phyloP scores from a whole-genome alignment of 2,797 vertebrate genomes.

The Xerus rutilus region DNA sequence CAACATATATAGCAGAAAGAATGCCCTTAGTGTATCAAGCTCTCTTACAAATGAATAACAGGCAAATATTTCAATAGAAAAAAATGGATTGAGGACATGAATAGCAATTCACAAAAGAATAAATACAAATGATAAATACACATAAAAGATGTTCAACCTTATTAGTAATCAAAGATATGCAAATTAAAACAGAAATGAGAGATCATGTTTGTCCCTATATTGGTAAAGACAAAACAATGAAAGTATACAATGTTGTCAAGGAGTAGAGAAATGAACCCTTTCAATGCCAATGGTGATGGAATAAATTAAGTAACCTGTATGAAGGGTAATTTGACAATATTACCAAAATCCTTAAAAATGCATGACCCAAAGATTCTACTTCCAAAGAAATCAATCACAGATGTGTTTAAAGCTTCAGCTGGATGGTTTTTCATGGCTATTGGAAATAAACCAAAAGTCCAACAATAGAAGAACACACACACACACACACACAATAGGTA shows the following conservation, averaged over 20 bases:
- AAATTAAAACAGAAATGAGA: conserved; percentile 51
- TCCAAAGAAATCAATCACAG: neutral
- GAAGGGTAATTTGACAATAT: neutral
- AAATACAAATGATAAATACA: conserved; percentile 31
- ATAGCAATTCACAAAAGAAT: conserved; percentile 50
- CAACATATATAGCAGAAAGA: neutral
- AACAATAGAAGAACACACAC: neutral
- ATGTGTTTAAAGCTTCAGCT: neutral
- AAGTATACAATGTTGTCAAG: neutral
- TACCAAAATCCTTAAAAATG: conserved; percentile 33
- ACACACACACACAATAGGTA: neutral
- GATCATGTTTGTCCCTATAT: neutral
- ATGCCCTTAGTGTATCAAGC: neutral
- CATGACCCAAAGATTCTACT: neutral
- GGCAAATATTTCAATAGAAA: conserved; percentile 38
- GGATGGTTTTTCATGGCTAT: too few species aligned
- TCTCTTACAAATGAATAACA: neutral
- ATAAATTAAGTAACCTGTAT: neutral
- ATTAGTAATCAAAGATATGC: conserved; percentile 48
- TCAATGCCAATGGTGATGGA: neutral
- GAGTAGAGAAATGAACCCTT: neutral
- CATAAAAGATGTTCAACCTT: neutral
- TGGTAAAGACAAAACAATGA: neutral
- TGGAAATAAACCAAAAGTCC: neutral
- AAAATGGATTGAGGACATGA: neutral